phyloP scores from a whole-genome alignment of 2,797 vertebrate species.

The Zalophus californianus region DNA sequence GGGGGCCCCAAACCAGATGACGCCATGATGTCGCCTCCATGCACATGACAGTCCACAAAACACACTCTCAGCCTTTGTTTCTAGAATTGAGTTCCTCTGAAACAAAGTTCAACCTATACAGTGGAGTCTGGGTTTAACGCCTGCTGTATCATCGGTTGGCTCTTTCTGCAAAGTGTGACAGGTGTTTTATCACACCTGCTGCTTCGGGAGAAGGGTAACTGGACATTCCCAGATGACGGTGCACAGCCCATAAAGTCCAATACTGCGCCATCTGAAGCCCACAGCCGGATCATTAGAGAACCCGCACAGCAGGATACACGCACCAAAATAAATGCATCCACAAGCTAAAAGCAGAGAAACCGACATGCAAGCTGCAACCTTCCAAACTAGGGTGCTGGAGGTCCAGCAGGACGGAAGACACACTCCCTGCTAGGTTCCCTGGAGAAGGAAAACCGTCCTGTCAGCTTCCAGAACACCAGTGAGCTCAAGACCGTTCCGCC shows the following conservation, averaged over 20 bases:
- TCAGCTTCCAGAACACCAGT: slow-evolving; percentile 39
- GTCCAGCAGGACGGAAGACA: not conserved
- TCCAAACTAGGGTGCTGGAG: not conserved
- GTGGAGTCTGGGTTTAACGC: not conserved
- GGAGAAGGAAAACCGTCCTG: slow-evolving; percentile 25
- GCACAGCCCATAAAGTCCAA: not conserved
- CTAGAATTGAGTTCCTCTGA: slow-evolving; percentile 25
- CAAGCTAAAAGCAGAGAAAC: slow-evolving; percentile 14
- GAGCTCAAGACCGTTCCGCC: not conserved
- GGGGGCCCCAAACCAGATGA: not conserved
- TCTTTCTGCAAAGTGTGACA: not conserved
- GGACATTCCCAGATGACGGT: not conserved
- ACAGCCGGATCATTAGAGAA: not conserved
- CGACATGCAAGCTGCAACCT: not conserved
- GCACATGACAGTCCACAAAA: not conserved
- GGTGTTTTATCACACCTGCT: not conserved
- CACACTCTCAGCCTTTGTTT: not conserved
- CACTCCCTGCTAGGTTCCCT: not conserved
- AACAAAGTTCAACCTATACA: slow-evolving; percentile 49
- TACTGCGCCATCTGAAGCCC: not conserved
- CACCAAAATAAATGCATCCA: not conserved
- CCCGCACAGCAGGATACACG: not conserved
- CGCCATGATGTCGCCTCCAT: not conserved
- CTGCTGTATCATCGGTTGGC: not conserved
- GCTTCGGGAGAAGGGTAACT: not conserved